Base-by-base conservation (phyloP, 2,888 invertebrate genomes). In the Coleophora flavipennella region DNA sequence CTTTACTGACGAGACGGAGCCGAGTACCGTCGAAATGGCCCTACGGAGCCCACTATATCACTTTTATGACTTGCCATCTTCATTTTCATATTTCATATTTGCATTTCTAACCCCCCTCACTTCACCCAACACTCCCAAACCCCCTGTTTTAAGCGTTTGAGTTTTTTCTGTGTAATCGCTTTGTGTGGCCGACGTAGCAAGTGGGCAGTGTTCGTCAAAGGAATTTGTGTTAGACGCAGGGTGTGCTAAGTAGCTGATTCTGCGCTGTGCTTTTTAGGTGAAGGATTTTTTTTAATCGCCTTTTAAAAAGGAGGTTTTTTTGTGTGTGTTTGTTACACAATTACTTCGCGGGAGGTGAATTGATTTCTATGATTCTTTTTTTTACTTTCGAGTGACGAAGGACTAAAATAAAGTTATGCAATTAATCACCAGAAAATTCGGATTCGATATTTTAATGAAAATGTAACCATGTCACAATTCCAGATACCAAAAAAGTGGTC, bases 41-140 rank as follows among this genome's bases (percentile, higher is more conserved):
- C 90, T 88, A 88, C 87, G 87, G 90, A 89, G 90, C 88, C 88
- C 87, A 87, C 86, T 90, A 90, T 89, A 90, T 90, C 90, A 90
- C 88, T 90, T 90, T 90, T 90, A 90, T 90, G 90, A 90, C 89
- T 88, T 89, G 83, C 86, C 87, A 87, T 88, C 88, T 88, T 87
- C 87, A 87, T 87, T 87, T 87, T 87, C 87, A 87, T 87, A 87
- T 87, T 84, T 84, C 84, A 84, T 84, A 84, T 84, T 84, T 84
- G 84, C 84, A 84, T 86, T 86, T 79, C 74, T 73, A 72, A 72
- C 74, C 61, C 67, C 51, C 59, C 52, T 55, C 44, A 38, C 33
- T 43, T 52, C 57, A 54, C 55, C 45, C 41, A 32, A 38, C 41
- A 43, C 45, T n/a, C n/a, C n/a, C n/a, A n/a, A n/a, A 39, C 50